A percentile compares a stretch with the other conserved stretches of the same genome.
Conservation (phyloP, 2,888 invertebrate genomes). For the Polyommatus icarus region DNA sequence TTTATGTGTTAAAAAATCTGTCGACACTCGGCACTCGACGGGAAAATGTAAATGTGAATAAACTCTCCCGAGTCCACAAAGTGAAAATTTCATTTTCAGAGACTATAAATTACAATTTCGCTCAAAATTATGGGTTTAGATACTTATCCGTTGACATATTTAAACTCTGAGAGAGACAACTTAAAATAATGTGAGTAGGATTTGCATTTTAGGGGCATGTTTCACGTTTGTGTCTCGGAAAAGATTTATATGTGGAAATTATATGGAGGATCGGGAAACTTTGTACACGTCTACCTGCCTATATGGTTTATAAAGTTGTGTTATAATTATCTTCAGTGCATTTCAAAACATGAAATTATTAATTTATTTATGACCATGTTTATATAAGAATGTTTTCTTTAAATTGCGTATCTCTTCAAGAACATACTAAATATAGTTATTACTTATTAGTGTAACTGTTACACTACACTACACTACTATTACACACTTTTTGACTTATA, state of each 20-base stretch:
- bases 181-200: background rate
- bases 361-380: too few relatives aligned
- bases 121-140: background rate
- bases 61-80: background rate
- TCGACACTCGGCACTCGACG: background rate
- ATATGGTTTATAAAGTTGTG: background rate
- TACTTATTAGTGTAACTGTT: too few relatives aligned
- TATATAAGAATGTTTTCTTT: too few relatives aligned
- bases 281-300: background rate
- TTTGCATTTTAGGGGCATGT: constrained; percentile 5
- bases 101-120: background rate
- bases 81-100: background rate
- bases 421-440: too few relatives aligned
- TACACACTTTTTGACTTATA: too few relatives aligned
- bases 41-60: background rate
- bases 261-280: background rate
- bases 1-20: too few relatives aligned
- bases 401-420: too few relatives aligned
- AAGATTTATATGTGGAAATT: background rate
- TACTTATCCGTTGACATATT: background rate
- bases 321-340: background rate
- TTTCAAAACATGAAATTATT: background rate
- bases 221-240: background rate
- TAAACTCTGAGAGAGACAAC: background rate
- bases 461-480: too few relatives aligned